A percentile compares a stretch with the other conserved stretches of the same genome.
phyloP scores from a whole-genome alignment of 2,888 invertebrate genomes.

The Notodonta ziczac region DNA sequence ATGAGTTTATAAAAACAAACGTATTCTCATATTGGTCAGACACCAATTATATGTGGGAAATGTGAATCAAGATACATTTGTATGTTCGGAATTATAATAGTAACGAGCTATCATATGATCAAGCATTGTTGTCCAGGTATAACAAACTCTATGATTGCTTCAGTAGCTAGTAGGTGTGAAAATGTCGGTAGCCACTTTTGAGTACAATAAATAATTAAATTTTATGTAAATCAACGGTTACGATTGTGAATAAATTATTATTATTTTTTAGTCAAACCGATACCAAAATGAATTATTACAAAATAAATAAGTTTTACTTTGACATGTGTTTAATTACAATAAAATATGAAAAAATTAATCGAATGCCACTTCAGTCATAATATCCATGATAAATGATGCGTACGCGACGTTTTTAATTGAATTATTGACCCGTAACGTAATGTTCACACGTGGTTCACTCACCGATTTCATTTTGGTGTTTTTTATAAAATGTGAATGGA shows the following conservation, averaged over 20 bases:
- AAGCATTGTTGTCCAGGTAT: slow-evolving; percentile 32
- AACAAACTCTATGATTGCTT: slow-evolving; percentile 19
- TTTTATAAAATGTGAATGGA: slow-evolving; percentile 45
- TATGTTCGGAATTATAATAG: slow-evolving; percentile 31
- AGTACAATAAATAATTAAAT: not conserved
- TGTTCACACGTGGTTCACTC: slow-evolving; percentile 51
- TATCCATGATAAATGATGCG: not conserved
- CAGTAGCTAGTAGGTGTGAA: not conserved
- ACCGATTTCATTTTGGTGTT: slow-evolving; percentile 75
- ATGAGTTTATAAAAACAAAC: slow-evolving; percentile 15
- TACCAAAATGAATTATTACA: not conserved
- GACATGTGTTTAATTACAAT: not conserved
- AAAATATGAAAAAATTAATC: not conserved
- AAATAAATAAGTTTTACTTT: not conserved
- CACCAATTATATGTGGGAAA: slow-evolving; percentile 48
- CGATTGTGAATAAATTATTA: not conserved
- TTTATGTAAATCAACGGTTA: not conserved
- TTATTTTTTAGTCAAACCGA: not conserved
- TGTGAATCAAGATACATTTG: slow-evolving; percentile 43
- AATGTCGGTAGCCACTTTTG: not conserved
- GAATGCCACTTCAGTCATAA: not conserved
- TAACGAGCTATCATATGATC: slow-evolving; percentile 24
- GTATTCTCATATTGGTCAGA: slow-evolving; percentile 32
- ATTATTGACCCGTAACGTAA: slow-evolving; percentile 13
- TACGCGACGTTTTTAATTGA: slow-evolving; percentile 8